phyloP scores from a whole-genome alignment of 1,140 invertebrate genomes.

The Ylistrum balloti region DNA sequence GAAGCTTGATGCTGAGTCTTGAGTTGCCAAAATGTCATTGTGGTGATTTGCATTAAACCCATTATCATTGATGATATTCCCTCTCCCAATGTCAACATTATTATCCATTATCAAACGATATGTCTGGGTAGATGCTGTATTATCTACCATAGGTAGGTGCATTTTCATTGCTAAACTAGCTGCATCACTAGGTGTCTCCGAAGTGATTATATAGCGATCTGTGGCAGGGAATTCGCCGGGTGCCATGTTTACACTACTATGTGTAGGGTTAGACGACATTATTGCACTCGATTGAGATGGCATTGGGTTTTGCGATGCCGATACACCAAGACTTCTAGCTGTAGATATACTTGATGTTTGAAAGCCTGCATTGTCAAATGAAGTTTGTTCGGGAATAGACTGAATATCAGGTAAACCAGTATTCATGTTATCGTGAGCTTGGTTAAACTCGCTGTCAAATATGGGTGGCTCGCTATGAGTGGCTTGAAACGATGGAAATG shows the following conservation, averaged over 20 bases:
- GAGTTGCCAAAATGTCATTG: neutral
- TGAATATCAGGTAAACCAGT: neutral
- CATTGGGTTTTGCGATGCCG: neutral
- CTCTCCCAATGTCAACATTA: neutral
- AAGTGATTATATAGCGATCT: neutral
- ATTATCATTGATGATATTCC: neutral
- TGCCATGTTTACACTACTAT: too few relatives aligned
- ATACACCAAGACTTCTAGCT: neutral
- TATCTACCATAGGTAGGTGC: neutral
- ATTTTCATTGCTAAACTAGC: conserved; percentile 31
- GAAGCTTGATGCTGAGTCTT: neutral
- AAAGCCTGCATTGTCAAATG: neutral
- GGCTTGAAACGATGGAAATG: neutral
- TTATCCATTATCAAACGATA: neutral
- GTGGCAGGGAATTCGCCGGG: too few relatives aligned
- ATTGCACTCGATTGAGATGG: neutral
- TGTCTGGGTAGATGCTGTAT: neutral
- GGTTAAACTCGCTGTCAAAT: neutral
- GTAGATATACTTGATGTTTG: neutral
- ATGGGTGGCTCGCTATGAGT: neutral
- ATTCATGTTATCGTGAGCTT: neutral
- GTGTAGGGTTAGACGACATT: neutral
- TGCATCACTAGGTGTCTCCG: neutral
- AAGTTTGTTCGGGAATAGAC: neutral
- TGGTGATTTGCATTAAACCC: neutral